Percentiles rank a stretch among this genome's conserved stretches.
phyloP scores from a whole-genome alignment of 2,888 invertebrate genomes.

The Aphodius granarius region DNA sequence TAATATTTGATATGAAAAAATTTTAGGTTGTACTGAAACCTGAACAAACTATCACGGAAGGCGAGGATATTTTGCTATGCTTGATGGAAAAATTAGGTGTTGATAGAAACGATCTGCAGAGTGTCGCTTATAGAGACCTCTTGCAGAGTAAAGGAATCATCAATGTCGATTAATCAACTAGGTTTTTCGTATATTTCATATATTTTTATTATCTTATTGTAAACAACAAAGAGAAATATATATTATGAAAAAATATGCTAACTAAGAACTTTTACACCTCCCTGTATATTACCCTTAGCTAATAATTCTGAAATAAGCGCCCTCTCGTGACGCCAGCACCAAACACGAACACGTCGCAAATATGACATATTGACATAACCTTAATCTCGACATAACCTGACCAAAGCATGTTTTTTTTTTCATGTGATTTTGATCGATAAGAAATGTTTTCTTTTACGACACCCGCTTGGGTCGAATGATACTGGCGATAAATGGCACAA shows the following conservation, averaged over 20 bases:
- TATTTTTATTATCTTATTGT: too few relatives aligned
- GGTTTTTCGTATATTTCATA: too few relatives aligned
- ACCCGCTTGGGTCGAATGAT: conserved; percentile 43
- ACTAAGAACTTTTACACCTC: too few relatives aligned
- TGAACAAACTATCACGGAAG: conserved; percentile 68
- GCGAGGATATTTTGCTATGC: conserved; percentile 69
- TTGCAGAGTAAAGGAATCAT: conserved; percentile 46
- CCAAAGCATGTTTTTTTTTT: background rate
- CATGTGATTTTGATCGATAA: background rate
- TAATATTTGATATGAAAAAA: conserved; percentile 14
- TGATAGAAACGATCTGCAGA: conserved; percentile 63
- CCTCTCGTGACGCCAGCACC: too few relatives aligned
- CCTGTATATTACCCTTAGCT: too few relatives aligned
- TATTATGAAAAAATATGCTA: too few relatives aligned
- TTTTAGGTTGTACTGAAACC: conserved; percentile 66
- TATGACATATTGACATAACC: too few relatives aligned
- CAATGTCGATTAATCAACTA: too few relatives aligned
- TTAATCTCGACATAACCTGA: background rate
- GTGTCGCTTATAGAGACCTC: conserved; percentile 78
- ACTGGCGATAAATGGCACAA: conserved; percentile 31
- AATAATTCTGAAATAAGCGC: too few relatives aligned
- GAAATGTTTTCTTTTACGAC: conserved; percentile 33
- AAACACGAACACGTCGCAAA: too few relatives aligned
- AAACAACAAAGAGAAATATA: too few relatives aligned
- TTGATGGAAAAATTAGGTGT: conserved; percentile 71